Percentiles rank a stretch among this genome's conserved stretches.
These are phyloP conservation scores for Perognathus longimembris DNA, from an alignment of 2,113 vertebrate species.

Conservation along the genomic window DNA sequence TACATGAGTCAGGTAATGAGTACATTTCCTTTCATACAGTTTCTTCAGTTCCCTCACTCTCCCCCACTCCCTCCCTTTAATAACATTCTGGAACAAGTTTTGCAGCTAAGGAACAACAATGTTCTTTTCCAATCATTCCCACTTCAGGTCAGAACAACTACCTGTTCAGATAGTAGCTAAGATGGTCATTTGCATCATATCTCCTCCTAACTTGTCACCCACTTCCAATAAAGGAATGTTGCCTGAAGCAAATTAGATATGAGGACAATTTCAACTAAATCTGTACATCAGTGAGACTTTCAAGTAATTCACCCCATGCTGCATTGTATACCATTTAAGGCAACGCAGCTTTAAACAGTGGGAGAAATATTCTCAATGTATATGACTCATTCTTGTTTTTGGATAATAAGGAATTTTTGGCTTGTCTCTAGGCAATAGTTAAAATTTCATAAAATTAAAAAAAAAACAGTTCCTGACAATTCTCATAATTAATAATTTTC, in stretches of 20 bases:
- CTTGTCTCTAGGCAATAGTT: neutral
- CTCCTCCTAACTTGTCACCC: slow-evolving; percentile 63
- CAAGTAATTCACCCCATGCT: neutral
- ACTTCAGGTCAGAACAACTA: slow-evolving; percentile 70
- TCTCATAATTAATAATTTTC: neutral
- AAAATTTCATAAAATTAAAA: slow-evolving; percentile 12
- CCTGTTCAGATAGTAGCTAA: slow-evolving; percentile 64
- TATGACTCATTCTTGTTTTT: neutral
- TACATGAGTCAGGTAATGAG: too few species aligned
- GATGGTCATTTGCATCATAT: slow-evolving; percentile 12
- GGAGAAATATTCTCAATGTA: neutral
- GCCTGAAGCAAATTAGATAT: slow-evolving; percentile 59
- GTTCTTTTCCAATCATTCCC: slow-evolving; percentile 67
- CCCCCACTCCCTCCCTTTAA: slow-evolving; percentile 65
- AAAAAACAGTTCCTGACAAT: slow-evolving; percentile 42
- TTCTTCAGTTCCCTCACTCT: too few species aligned
- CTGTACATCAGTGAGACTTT: neutral
- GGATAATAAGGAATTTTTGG: neutral
- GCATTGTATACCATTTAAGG: slow-evolving; percentile 30
- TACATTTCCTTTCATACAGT: too few species aligned
- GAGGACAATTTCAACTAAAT: slow-evolving; percentile 40
- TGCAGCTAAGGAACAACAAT: slow-evolving; percentile 72
- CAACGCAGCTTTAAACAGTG: neutral
- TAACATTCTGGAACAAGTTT: slow-evolving; percentile 69
- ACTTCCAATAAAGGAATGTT: slow-evolving; percentile 41